A percentile compares a stretch with the other conserved stretches of the same genome.
Evolutionary conservation across 30 jellyfish, hydroid and myxozoan genomes (phyloP).

Genomic region (Chironex yamaguchii): DNA sequence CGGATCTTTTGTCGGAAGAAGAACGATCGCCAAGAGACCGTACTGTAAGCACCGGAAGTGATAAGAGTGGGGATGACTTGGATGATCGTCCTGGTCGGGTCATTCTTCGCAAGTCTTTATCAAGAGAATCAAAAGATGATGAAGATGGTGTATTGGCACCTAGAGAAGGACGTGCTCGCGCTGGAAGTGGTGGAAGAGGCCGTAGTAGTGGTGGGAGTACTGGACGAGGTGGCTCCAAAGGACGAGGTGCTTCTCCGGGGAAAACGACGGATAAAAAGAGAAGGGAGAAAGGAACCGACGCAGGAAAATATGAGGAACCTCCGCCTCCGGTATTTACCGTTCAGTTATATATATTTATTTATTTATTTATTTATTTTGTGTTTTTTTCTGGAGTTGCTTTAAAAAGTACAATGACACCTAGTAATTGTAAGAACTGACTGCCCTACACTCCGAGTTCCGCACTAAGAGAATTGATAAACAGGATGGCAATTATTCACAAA

Average conservation of each 20-base stretch:
- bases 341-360: no score
- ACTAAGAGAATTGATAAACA: no score
- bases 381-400: no score
- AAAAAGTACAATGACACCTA: no score
- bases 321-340: constrained; percentile 4
- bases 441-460: no score
- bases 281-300: background rate
- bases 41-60: background rate
- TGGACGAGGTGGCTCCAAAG: no score
- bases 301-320: background rate
- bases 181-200: background rate
- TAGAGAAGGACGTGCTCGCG: background rate
- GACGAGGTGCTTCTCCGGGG: background rate
- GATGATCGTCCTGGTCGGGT: background rate
- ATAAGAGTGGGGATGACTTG: background rate
- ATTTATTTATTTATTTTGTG: no score
- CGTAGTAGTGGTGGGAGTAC: background rate
- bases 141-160: background rate
- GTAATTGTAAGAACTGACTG: no score
- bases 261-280: background rate
- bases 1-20: background rate
- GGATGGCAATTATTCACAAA: no score
- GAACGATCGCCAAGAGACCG: background rate
- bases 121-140: background rate
- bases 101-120: background rate